These are phyloP conservation scores for Chaunax sp. DNA, from an alignment of 2,797 vertebrate species.

Conservation along the genomic window DNA sequence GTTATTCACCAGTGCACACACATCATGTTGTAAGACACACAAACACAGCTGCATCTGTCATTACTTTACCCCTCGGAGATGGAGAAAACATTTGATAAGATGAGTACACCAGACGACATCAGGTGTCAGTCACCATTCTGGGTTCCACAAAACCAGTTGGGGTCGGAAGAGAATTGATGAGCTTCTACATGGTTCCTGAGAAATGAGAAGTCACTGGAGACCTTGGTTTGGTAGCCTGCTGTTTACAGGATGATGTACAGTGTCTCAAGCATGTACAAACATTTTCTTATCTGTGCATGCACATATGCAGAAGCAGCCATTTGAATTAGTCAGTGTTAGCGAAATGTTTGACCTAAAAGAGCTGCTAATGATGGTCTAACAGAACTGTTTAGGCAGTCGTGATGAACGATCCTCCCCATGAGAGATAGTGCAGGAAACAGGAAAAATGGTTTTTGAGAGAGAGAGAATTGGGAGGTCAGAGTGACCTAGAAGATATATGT, in stretches of 20 bases:
- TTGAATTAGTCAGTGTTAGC: slow-evolving; percentile 44
- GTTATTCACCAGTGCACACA: slow-evolving; percentile 17
- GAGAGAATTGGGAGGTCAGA: slow-evolving; percentile 25
- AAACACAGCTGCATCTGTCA: slow-evolving; percentile 45
- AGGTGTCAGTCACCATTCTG: slow-evolving; percentile 42
- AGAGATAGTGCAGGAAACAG: slow-evolving; percentile 46
- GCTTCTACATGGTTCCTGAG: slow-evolving; percentile 22
- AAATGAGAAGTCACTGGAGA: slow-evolving; percentile 27
- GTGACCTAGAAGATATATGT: slow-evolving; percentile 46
- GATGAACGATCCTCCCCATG: slow-evolving; percentile 56
- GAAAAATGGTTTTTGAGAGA: slow-evolving; percentile 16
- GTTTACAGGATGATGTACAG: slow-evolving; percentile 46
- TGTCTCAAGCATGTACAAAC: slow-evolving; percentile 38
- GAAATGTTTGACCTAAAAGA: slow-evolving; percentile 48
- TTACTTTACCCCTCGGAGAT: slow-evolving; percentile 28
- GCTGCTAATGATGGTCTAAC: slow-evolving; percentile 52
- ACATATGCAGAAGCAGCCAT: slow-evolving; percentile 14
- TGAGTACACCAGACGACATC: slow-evolving; percentile 48
- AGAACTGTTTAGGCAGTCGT: slow-evolving; percentile 48
- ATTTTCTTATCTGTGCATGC: slow-evolving; percentile 9
- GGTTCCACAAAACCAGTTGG: slow-evolving; percentile 23
- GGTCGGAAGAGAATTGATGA: slow-evolving; percentile 28
- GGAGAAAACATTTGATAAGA: slow-evolving; percentile 39
- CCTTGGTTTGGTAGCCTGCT: slow-evolving; percentile 23
- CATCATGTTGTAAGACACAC: slow-evolving; percentile 3